Percentiles rank a stretch among this genome's conserved stretches.
These are phyloP conservation scores for Drosophila micromelanica DNA, from an alignment of 1,140 invertebrate species.

Conservation along the genomic window DNA sequence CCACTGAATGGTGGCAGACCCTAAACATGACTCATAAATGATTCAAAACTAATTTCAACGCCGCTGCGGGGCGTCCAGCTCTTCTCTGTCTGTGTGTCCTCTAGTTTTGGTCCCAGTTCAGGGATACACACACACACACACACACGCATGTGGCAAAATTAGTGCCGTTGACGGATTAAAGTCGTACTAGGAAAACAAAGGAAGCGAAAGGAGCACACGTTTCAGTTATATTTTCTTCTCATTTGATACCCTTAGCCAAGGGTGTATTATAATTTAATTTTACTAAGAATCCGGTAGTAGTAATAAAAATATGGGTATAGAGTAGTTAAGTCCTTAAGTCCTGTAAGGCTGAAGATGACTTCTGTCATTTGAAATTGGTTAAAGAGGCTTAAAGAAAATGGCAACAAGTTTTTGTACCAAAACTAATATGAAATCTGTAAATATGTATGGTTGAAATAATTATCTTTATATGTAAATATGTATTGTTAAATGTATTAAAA, in stretches of 20 bases:
- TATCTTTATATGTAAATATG: no score
- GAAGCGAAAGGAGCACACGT: slow-evolving; percentile 13
- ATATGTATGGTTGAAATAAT: no score
- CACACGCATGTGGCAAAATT: slow-evolving; percentile 61
- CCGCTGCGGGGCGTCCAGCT: slow-evolving; percentile 58
- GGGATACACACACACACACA: slow-evolving; percentile 24
- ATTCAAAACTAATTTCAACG: slow-evolving; percentile 83
- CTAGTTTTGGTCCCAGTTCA: slow-evolving; percentile 22
- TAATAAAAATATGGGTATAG: no score
- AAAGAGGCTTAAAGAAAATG: no score
- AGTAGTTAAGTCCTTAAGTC: no score
- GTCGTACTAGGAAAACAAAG: slow-evolving; percentile 42
- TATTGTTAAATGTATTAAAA: no score
- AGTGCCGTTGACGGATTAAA: slow-evolving; percentile 69
- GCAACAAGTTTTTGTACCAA: no score
- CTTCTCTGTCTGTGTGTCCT: slow-evolving; percentile 21
- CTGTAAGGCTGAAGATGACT: no score
- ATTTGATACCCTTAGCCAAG: background rate
- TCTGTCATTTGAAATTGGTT: no score
- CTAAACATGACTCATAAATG: slow-evolving; percentile 81
- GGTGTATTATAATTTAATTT: background rate
- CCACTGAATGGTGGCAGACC: slow-evolving; percentile 56
- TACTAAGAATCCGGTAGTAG: no score
- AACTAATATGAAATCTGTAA: no score
- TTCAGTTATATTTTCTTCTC: slow-evolving; percentile 18